These are phyloP conservation scores for Drosophila azteca DNA, from an alignment of 1,140 invertebrate genomes.

Conservation along the genomic window DNA sequence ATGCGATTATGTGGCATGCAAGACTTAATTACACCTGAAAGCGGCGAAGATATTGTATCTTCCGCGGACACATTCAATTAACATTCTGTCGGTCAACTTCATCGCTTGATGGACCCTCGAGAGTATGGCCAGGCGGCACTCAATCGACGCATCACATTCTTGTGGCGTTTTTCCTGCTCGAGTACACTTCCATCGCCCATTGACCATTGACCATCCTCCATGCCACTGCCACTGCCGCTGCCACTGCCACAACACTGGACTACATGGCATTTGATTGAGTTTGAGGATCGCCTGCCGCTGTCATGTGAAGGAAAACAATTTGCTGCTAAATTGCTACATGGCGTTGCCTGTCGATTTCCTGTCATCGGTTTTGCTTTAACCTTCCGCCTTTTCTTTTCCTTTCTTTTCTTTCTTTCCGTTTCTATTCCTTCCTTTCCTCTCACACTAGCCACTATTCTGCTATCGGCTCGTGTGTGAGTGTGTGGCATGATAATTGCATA, in stretches of 20 bases:
- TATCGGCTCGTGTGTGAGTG: not conserved
- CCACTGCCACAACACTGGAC: constrained; percentile 11
- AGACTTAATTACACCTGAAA: constrained; percentile 60
- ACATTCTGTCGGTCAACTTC: too few species aligned
- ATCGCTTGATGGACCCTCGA: too few species aligned
- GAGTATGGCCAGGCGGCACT: too few species aligned
- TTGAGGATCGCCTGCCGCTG: constrained; percentile 53
- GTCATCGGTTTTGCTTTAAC: constrained; percentile 33
- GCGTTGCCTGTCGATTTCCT: constrained; percentile 69
- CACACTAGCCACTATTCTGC: constrained; percentile 9
- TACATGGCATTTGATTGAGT: constrained; percentile 51
- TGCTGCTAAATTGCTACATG: constrained; percentile 72
- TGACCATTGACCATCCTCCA: too few species aligned
- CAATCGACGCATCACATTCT: constrained; percentile 10
- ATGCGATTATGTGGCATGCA: constrained; percentile 66
- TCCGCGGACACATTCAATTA: too few species aligned
- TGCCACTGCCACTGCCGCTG: not conserved
- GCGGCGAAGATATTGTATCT: constrained; percentile 38
- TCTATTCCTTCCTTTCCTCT: not conserved
- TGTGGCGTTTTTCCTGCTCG: not conserved
- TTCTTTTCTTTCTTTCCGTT: not conserved
- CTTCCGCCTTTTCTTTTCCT: too few species aligned
- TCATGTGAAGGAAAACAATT: constrained; percentile 73
- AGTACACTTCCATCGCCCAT: not conserved
- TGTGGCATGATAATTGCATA: constrained; percentile 50